These are phyloP conservation scores for Siphonodentalium dalli DNA, from an alignment of 2,888 invertebrate species.

Conservation along the genomic window DNA sequence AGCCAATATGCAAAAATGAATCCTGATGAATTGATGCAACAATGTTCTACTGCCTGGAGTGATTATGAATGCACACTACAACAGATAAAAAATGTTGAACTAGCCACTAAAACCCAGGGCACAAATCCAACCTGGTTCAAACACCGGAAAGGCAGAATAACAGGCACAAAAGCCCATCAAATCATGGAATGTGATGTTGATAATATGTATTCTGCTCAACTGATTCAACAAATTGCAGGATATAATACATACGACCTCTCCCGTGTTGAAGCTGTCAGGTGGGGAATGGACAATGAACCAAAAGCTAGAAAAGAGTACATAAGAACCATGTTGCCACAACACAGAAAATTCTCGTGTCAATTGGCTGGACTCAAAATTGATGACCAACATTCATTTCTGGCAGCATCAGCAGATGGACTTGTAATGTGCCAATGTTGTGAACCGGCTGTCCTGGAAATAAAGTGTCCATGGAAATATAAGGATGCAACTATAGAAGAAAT, in stretches of 20 bases:
- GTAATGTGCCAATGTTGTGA: too few species aligned
- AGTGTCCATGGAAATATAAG: too few species aligned
- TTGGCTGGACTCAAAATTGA: too few species aligned
- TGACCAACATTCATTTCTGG: too few species aligned
- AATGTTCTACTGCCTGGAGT: not conserved
- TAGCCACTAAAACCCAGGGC: not conserved
- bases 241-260: slow-evolving; percentile 13
- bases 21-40: not conserved
- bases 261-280: slow-evolving; percentile 8
- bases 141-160: slow-evolving; percentile 12
- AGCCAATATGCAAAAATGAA: too few species aligned
- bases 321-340: too few species aligned
- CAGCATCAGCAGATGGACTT: too few species aligned
- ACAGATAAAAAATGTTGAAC: slow-evolving; percentile 1
- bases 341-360: too few species aligned
- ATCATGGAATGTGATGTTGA: too few species aligned
- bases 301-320: slow-evolving; percentile 2
- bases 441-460: too few species aligned
- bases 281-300: slow-evolving; percentile 17
- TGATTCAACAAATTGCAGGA: slow-evolving; percentile 12
- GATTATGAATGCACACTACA: not conserved
- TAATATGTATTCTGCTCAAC: too few species aligned
- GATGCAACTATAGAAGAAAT: too few species aligned
- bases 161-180: slow-evolving; percentile 6
- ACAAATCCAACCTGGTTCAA: slow-evolving; percentile 7